Evolutionary conservation across 2,797 vertebrate species (phyloP), one percentile per base, ranked within the genome.

Genomic region (Chrysocyon brachyurus): DNA sequence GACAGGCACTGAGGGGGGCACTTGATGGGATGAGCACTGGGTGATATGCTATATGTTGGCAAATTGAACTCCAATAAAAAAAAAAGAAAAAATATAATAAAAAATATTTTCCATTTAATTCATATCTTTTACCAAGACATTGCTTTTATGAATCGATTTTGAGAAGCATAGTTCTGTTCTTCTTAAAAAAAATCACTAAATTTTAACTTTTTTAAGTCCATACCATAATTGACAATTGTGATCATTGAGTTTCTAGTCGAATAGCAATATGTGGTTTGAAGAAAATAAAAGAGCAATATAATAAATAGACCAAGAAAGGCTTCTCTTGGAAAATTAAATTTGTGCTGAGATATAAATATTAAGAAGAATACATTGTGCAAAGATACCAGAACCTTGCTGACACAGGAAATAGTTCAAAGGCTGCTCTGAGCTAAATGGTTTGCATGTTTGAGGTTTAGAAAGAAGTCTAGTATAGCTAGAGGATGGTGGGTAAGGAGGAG

Each of bases 131-230:
- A 63, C 6, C 9, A 88, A 75, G 49, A 73, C 14, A 66, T 49
- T 94, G 22, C 52, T 85, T 90, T 85, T 68, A 68, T 92, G 33
- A 83, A 31, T 95, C 64, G 64, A 92, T 87, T 87, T 91, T 87
- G 6, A 75, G 68, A 57, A 28, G n/a, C 26, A n/a, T 91, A 82
- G 72, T 49, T 61, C 19, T 17, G 0, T 75, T 70, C 63, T 87
- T 86, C 21, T 70, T 63, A 16, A 28, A 79, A 95, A 59, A 77
- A 24, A 14, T 75, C 12, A 61, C 40, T 63, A 40, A 83, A 66
- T 87, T 64, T 92, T 4, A 63, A 73, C 46, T 72, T 59, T 46
- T 72, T 61, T 36, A 79, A 33, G 26, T 57, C 87, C 15, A 57
- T 75, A 24, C 66, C 73, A 1, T 82, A 82, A 75, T 6, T 87